A percentile compares a stretch with the other conserved stretches of the same genome.
Evolutionary conservation across 2,888 invertebrate genomes (phyloP).

Genomic region (Tinea semifulvella): DNA sequence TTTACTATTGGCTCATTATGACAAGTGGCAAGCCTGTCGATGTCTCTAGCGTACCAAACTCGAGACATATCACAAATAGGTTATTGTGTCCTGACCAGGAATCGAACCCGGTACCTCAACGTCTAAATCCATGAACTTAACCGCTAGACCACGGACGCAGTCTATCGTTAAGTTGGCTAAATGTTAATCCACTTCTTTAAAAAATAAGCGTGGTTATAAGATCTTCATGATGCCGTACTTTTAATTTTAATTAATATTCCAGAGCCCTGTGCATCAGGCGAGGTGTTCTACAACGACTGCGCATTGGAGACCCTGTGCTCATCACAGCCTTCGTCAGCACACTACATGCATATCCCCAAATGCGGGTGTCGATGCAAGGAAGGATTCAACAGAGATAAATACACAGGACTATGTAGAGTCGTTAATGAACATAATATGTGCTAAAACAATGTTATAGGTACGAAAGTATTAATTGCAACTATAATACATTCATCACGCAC

Average conservation of each 20-base stretch:
- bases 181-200: neutral
- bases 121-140: too few species aligned
- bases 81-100: too few species aligned
- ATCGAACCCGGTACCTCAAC: too few species aligned
- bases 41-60: too few species aligned
- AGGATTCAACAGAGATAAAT: neutral
- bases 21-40: too few species aligned
- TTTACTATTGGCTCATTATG: too few species aligned
- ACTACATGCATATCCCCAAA: neutral
- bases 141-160: too few species aligned
- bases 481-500: too few species aligned
- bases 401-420: neutral
- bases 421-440: neutral
- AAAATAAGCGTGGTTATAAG: neutral
- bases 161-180: too few species aligned
- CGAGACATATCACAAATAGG: too few species aligned
- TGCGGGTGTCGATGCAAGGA: conserved; percentile 1
- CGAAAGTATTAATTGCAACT: too few species aligned
- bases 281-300: conserved; percentile 1
- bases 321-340: neutral
- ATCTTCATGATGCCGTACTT: neutral
- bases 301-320: neutral
- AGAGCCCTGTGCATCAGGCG: neutral
- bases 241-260: neutral
- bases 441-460: too few species aligned